A percentile compares a stretch with the other conserved stretches of the same genome.
Conservation (phyloP, 2,888 invertebrate genomes). For the Ornithoptera priamus region DNA sequence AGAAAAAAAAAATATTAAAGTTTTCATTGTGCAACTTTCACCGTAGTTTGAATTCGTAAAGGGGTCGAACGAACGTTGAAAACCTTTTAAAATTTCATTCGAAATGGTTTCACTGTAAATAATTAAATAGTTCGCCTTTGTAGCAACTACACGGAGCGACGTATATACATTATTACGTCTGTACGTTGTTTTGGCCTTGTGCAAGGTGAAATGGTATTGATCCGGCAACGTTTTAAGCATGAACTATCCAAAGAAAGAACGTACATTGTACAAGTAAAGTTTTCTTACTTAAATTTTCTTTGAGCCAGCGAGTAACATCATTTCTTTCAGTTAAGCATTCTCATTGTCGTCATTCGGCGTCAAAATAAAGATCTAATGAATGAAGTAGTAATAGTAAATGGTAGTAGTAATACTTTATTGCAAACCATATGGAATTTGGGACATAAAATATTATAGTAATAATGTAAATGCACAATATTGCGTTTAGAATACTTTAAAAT, state of each 20-base stretch:
- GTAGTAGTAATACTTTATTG: no score
- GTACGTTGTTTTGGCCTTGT: conserved; percentile 11
- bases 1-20: neutral
- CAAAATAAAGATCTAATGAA: no score
- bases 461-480: no score
- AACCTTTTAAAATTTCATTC: neutral
- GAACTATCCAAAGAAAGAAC: neutral
- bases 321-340: no score
- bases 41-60: neutral
- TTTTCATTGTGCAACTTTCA: neutral
- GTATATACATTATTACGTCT: conserved; percentile 9
- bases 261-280: neutral
- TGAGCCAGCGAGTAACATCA: no score
- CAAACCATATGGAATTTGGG: no score
- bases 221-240: neutral
- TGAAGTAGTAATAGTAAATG: no score
- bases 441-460: no score
- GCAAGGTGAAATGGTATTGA: conserved; percentile 18
- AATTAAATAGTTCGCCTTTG: conserved; percentile 3
- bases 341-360: no score
- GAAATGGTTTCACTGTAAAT: conserved; percentile 11
- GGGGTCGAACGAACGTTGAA: neutral
- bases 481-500: no score
- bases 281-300: neutral
- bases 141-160: neutral